phyloP scores from a whole-genome alignment of 2,888 invertebrate genomes.

The Tetanocera ferruginea region DNA sequence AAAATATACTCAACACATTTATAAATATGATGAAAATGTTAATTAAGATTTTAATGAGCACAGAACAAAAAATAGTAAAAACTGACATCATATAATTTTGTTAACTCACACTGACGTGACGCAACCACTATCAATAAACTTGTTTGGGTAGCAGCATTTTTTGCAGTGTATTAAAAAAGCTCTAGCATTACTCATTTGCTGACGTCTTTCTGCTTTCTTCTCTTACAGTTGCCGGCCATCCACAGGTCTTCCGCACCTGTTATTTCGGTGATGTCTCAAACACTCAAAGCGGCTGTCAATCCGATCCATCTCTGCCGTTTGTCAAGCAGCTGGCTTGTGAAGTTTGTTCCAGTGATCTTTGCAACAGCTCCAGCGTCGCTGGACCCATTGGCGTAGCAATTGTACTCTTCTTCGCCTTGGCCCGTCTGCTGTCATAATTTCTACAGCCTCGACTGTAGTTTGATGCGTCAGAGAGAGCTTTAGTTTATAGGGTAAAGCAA shows the following conservation, averaged over 20 bases:
- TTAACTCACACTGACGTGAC: no score
- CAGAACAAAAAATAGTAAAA: no score
- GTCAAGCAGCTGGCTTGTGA: conserved; percentile 62
- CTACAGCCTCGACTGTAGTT: neutral
- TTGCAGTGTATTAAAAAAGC: neutral
- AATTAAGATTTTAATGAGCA: no score
- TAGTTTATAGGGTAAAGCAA: neutral
- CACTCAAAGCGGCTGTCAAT: conserved; percentile 58
- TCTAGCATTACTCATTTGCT: neutral
- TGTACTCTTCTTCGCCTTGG: conserved; percentile 59
- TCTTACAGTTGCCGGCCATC: conserved; percentile 48
- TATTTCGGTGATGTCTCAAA: conserved; percentile 63
- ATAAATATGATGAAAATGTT: no score
- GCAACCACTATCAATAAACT: neutral
- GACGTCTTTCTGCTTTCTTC: conserved; percentile 21
- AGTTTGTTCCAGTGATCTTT: conserved; percentile 61
- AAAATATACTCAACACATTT: no score
- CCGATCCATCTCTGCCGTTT: conserved; percentile 59
- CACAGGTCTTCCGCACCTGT: conserved; percentile 54
- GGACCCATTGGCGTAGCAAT: conserved; percentile 60
- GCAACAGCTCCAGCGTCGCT: conserved; percentile 60
- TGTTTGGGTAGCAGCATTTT: neutral
- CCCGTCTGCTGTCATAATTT: conserved; percentile 52
- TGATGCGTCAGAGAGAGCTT: neutral
- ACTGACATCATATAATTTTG: no score